Base-by-base conservation (phyloP, 2,113 vertebrate species). In the Mellivora capensis region DNA sequence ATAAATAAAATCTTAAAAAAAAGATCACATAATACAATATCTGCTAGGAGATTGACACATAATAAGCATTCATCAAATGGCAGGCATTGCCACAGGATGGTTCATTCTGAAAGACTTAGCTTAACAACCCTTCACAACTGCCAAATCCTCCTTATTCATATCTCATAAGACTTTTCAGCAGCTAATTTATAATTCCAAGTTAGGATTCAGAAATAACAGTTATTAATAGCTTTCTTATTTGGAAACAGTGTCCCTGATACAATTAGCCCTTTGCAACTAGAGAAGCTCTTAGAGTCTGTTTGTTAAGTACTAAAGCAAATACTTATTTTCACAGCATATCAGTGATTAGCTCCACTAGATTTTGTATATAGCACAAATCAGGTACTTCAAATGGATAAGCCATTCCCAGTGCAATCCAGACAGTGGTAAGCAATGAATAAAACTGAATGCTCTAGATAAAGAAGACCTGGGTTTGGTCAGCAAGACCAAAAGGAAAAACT, bases 221-320 rank as follows among this genome's bases (percentile, higher is more conserved):
- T 94, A 94, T 80, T 94, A 69, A 77, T 12, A 92, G 47, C 11
- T 91, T 80, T 96, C 10, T 91, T 94, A 77, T 71, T 91, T 91
- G 94, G 25, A 94, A 98, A 96, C 3, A 83, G 27, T 59, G 6
- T 84, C 34, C 82, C 72, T 76, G 61, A 86, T 72, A 95, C 64
- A 86, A 93, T 91, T 90, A 93, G 17, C 13, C 93, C 62, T 94
- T 92, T 57, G 39, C 42, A 91, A 15, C 86, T 91, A 47, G 76
- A 95, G 42, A 93, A 91, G 20, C 67, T 89, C 23, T 88, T 83
- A 47, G 1, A 94, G 44, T 93, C 12, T 93, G 34, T 87, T 72
- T 93, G 37, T 61, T 94, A 96, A 94, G 57, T 47, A 62, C 47
- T 90, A 93, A 97, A 97, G 44, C 39, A 96, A 95, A 95, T 57